These are phyloP conservation scores for Eupithecia insigniata DNA, from an alignment of 2,888 invertebrate species.

Conservation along the genomic window DNA sequence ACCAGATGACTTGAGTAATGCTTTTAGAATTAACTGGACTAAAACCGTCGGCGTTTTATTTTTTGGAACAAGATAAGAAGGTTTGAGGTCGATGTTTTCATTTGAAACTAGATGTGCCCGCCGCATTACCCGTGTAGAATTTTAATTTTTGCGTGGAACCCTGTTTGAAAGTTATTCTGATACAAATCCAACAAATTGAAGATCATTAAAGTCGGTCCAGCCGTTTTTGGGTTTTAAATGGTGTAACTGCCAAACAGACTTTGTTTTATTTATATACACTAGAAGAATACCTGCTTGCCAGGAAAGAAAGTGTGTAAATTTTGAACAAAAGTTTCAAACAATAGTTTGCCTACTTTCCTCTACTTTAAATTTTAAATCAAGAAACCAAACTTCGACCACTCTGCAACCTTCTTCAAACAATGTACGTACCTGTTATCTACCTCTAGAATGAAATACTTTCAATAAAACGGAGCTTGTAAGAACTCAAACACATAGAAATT, in stretches of 20 bases:
- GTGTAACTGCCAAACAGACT: too few relatives aligned
- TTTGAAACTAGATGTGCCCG: background rate
- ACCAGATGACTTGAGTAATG: slow-evolving; percentile 37
- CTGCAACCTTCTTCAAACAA: slow-evolving; percentile 13
- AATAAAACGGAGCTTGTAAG: background rate
- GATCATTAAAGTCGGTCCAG: too few relatives aligned
- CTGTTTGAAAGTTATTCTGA: too few relatives aligned
- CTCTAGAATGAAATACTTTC: background rate
- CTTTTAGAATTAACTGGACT: slow-evolving; percentile 20
- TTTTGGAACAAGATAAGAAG: background rate
- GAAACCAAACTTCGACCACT: slow-evolving; percentile 33
- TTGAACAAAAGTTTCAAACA: slow-evolving; percentile 6
- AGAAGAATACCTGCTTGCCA: background rate
- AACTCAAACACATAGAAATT: background rate
- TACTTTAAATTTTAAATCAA: slow-evolving; percentile 15
- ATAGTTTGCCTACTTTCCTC: slow-evolving; percentile 2
- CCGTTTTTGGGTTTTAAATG: too few relatives aligned
- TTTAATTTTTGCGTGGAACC: too few relatives aligned
- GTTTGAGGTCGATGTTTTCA: background rate
- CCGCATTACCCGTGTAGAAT: too few relatives aligned
- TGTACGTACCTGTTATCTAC: background rate
- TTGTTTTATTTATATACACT: background rate
- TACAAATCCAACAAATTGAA: too few relatives aligned
- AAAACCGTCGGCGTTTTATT: slow-evolving; percentile 2
- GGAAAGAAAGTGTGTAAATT: background rate